A percentile compares a stretch with the other conserved stretches of the same genome.
phyloP scores from a whole-genome alignment of 2,888 invertebrate species.

The Xylophagus ater region DNA sequence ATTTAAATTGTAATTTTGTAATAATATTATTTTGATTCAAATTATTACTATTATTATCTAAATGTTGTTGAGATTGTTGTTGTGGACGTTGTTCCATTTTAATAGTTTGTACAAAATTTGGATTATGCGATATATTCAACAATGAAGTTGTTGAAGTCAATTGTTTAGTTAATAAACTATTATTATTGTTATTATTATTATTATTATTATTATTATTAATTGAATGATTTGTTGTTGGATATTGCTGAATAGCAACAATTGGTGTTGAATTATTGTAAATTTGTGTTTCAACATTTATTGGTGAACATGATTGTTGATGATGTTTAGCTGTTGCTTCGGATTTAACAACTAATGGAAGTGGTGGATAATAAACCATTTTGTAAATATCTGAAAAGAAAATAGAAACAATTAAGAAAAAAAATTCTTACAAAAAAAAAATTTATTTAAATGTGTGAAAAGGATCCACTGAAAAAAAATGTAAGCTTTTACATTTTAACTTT shows the following conservation, averaged over 20 bases:
- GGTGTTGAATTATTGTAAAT: conserved; percentile 14
- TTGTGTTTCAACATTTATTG: conserved; percentile 22
- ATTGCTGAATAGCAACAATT: conserved; percentile 24
- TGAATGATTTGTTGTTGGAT: conserved; percentile 20
- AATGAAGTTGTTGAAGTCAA: conserved; percentile 1
- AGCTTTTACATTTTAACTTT: no score
- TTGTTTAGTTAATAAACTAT: not conserved
- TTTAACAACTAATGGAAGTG: conserved; percentile 37
- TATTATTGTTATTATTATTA: conserved; percentile 7
- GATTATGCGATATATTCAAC: conserved; percentile 10
- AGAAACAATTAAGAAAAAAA: conserved; percentile 3
- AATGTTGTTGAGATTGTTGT: conserved; percentile 20
- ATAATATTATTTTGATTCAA: not conserved
- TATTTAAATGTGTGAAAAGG: no score
- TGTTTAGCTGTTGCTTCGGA: conserved; percentile 32
- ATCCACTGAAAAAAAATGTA: no score
- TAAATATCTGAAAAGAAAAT: conserved; percentile 25
- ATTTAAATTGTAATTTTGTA: conserved; percentile 47
- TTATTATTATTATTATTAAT: conserved; percentile 5
- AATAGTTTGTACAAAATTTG: conserved; percentile 17
- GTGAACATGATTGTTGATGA: conserved; percentile 28
- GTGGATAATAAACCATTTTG: conserved; percentile 39
- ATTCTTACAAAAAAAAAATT: no score
- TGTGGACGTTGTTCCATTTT: conserved; percentile 14
- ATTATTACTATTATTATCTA: not conserved